phyloP scores from a whole-genome alignment of 2,113 vertebrate genomes.

The Nothocercus julius region DNA sequence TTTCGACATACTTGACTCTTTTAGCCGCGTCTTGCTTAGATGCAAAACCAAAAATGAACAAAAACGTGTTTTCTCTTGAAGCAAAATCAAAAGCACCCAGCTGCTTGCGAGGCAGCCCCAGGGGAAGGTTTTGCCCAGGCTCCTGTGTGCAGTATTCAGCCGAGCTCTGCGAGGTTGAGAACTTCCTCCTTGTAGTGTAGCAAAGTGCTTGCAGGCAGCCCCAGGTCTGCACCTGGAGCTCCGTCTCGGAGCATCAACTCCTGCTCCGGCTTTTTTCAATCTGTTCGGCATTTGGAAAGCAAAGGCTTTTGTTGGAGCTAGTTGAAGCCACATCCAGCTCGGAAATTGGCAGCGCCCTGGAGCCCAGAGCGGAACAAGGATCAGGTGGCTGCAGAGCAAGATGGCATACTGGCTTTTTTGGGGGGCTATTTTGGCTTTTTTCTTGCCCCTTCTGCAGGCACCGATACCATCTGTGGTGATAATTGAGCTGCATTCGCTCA shows the following conservation, averaged over 20 bases:
- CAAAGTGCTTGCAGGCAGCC: not conserved
- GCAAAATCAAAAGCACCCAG: not conserved
- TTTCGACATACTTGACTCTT: not conserved
- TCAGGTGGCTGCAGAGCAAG: not conserved
- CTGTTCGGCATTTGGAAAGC: not conserved
- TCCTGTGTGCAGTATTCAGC: not conserved
- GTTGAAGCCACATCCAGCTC: not conserved
- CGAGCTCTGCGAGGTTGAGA: not conserved
- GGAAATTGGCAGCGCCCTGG: not conserved
- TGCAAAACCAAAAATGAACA: not conserved
- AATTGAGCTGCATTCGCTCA: not conserved
- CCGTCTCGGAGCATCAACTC: not conserved
- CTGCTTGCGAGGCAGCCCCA: not conserved
- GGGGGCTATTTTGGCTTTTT: no score
- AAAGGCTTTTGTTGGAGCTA: not conserved
- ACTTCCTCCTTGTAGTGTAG: not conserved
- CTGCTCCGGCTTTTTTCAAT: not conserved
- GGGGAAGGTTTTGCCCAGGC: not conserved
- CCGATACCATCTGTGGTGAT: not conserved
- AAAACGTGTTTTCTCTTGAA: slow-evolving; percentile 20
- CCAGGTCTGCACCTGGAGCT: not conserved
- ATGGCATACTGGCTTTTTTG: not conserved
- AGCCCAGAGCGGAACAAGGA: rapidly evolving
- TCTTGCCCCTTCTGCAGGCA: not conserved
- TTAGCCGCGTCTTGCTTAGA: not conserved